Conservation (phyloP, 1,140 invertebrate genomes). For the Diorhabda carinulata region DNA sequence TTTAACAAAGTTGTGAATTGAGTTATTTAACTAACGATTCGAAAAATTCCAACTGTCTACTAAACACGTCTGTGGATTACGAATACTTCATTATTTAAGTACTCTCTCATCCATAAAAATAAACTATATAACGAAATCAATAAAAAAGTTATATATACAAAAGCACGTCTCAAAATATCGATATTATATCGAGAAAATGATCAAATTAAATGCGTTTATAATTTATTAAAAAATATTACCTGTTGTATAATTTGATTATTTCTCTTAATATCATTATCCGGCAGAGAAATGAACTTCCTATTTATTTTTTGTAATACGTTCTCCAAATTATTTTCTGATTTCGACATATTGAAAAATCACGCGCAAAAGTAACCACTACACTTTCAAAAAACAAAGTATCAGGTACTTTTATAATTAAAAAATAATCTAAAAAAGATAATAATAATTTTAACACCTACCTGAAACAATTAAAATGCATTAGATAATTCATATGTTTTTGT, state of each 20-base stretch:
- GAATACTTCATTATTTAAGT: background rate
- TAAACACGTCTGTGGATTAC: background rate
- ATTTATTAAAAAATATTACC: conserved; percentile 7
- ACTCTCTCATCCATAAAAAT: background rate
- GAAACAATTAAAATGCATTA: no score
- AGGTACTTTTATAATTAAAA: no score
- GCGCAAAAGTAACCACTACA: no score
- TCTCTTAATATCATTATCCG: conserved; percentile 5
- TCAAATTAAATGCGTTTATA: background rate
- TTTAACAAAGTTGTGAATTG: background rate
- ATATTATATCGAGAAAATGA: no score
- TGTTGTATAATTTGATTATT: conserved; percentile 13
- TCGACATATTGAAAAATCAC: no score
- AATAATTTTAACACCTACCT: no score
- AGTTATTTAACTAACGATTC: no score
- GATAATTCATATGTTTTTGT: no score
- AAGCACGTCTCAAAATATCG: background rate
- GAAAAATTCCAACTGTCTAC: background rate
- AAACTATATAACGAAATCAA: background rate
- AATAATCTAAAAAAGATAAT: no score
- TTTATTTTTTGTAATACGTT: conserved; percentile 13
- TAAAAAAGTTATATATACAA: background rate
- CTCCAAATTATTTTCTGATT: conserved; percentile 2
- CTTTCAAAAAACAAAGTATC: no score
- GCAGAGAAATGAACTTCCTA: conserved; percentile 11